Base-by-base conservation (phyloP, 2,113 vertebrate species). In the Forbesichthys agassizii region DNA sequence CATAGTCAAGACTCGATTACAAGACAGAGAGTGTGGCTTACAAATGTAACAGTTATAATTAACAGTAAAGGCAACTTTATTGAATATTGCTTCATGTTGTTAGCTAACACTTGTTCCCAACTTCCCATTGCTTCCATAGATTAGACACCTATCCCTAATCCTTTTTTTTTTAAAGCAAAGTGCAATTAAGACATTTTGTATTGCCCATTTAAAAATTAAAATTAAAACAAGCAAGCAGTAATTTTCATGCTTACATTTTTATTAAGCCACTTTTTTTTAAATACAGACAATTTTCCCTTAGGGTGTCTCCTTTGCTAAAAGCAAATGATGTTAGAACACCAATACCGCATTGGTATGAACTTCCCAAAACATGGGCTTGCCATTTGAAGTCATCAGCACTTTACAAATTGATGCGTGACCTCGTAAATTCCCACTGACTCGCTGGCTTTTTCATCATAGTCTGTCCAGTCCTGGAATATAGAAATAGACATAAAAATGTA, bases 391-490 rank as follows among this genome's bases (percentile, higher is more conserved):
- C 59, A 46, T 92, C 55, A 99, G 79, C 95, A 96, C 84, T 98
- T 99, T 72, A 97, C 92, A 89, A 99, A 96, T 83, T 94, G 89
- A 84, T 98, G 96, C 11, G 94, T 93, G 79, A 98, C 97, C 88
- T 99, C 98, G 11, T 97, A 99, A 86, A 99, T 95, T 66, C 98
- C 96, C 82, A 99, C 98, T 3, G 96, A 98, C 75, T 96, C 95
- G 0, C 71, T 93, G 72, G 90, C 87, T 80, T 98, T 96, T 87
- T 99, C 98, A 1, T 99, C 98, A 5, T 99, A 99, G 79, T 99
- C 98, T 12, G 94, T 99, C 98, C 98, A 99, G 69, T 99, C 98
- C 98, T 99, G 60, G 69, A 67, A 84, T 48, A 66, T 55, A 12
- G n/a, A 16, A 33, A 33, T 33, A 14, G 1, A 33, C n/a, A 58